phyloP scores from a whole-genome alignment of 2,888 invertebrate species.

The Helicoverpa assulta region DNA sequence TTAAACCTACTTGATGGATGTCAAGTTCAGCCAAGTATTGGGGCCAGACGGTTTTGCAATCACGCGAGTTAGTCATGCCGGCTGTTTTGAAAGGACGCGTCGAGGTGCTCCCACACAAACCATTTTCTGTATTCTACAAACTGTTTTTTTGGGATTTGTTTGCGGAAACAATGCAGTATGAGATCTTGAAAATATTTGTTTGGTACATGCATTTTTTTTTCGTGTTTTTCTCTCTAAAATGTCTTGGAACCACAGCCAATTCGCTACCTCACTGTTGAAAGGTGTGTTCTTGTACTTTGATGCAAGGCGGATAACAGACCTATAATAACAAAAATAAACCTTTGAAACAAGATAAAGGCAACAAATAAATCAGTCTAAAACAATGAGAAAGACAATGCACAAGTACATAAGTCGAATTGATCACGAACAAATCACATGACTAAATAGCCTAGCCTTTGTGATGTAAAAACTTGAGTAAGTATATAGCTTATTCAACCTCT shows the following conservation, averaged over 20 bases:
- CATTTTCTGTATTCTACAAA: constrained; percentile 29
- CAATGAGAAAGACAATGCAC: constrained; percentile 34
- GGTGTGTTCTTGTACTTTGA: neutral
- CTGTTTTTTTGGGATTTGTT: constrained; percentile 24
- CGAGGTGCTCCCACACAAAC: constrained; percentile 54
- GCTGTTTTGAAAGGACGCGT: constrained; percentile 66
- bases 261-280: too few relatives aligned
- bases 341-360: neutral
- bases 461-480: constrained; percentile 41
- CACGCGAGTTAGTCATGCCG: constrained; percentile 74
- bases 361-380: constrained; percentile 8
- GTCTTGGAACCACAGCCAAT: too few relatives aligned
- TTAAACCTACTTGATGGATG: constrained; percentile 71
- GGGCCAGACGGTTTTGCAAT: constrained; percentile 74
- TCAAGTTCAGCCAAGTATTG: constrained; percentile 81
- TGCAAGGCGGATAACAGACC: neutral
- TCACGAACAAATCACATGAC: constrained; percentile 56
- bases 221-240: too few relatives aligned
- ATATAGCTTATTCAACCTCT: constrained; percentile 43
- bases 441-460: constrained; percentile 33
- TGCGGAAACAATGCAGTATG: constrained; percentile 28
- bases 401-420: constrained; percentile 22
- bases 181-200: neutral
- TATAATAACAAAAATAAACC: neutral
- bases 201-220: too few relatives aligned